Conservation (phyloP, 2,113 vertebrate genomes). For the Corythoichthys intestinalis region DNA sequence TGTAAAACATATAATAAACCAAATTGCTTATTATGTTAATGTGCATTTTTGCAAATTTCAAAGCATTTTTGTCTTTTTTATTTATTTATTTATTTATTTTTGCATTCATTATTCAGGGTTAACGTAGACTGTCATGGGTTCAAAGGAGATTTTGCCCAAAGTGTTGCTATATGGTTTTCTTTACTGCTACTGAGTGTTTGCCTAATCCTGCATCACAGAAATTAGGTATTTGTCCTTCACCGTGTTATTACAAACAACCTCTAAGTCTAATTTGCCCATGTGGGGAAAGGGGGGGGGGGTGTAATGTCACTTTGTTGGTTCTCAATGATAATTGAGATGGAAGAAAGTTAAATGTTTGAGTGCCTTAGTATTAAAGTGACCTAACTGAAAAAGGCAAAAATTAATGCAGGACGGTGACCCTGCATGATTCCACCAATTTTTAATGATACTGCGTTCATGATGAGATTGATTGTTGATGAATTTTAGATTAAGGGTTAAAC, state of each 20-base stretch:
- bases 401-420: background rate
- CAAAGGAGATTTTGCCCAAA: background rate
- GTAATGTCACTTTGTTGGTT: conserved; percentile 37
- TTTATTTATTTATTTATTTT: no score
- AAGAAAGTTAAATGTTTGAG: conserved; percentile 41
- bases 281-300: conserved; percentile 4
- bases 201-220: background rate
- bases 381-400: background rate
- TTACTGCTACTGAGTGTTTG: background rate
- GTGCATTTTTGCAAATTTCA: no score
- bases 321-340: conserved; percentile 14
- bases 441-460: background rate
- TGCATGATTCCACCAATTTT: background rate
- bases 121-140: background rate
- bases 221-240: conserved; percentile 12
- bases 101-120: background rate
- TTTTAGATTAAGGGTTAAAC: background rate
- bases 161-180: background rate
- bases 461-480: background rate
- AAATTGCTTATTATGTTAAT: background rate
- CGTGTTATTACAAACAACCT: background rate
- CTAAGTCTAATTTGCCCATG: background rate
- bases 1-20: background rate
- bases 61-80: no score
- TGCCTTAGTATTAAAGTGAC: conserved; percentile 14